A percentile compares a stretch with the other conserved stretches of the same genome.
Conservation (phyloP, 2,888 invertebrate species). For the Drosophila anomelani region DNA sequence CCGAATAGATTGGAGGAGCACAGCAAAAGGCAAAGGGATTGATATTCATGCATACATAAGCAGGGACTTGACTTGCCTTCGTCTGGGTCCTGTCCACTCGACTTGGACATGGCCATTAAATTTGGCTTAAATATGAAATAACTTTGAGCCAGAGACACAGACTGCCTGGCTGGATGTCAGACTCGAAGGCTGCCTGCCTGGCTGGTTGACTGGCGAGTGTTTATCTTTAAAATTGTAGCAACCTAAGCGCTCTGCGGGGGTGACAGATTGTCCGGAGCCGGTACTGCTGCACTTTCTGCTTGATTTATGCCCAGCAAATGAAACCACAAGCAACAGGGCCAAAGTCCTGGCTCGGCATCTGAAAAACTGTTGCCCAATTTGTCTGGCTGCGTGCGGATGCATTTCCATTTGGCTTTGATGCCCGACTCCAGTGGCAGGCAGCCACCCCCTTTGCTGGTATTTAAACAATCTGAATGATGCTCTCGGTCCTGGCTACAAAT, state of each 20-base stretch:
- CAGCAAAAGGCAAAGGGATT: conserved; percentile 33
- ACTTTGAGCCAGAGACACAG: conserved; percentile 29
- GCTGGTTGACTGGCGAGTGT: conserved; percentile 32
- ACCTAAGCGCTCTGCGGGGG: conserved; percentile 40
- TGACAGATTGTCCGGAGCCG: conserved; percentile 14
- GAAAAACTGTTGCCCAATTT: conserved; percentile 57
- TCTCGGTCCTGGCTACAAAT: conserved; percentile 56
- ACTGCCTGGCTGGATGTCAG: not conserved
- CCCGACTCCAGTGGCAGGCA: conserved; percentile 1
- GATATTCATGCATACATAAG: conserved; percentile 59
- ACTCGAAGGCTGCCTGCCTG: not conserved
- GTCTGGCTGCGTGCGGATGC: conserved; percentile 44
- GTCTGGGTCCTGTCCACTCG: conserved; percentile 20
- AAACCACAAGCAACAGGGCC: conserved; percentile 50
- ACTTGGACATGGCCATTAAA: conserved; percentile 46
- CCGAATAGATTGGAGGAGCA: conserved; percentile 10
- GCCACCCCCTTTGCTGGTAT: conserved; percentile 35
- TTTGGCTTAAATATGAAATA: conserved; percentile 58
- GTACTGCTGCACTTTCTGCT: conserved; percentile 54
- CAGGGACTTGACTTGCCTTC: conserved; percentile 46
- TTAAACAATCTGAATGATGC: conserved; percentile 55
- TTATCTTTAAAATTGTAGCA: conserved; percentile 55
- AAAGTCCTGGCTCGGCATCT: conserved; percentile 26
- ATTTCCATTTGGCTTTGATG: conserved; percentile 40
- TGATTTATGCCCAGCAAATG: conserved; percentile 69